Evolutionary conservation across 2,888 invertebrate species (phyloP).

Genomic region (Drosophila nigricruria): DNA sequence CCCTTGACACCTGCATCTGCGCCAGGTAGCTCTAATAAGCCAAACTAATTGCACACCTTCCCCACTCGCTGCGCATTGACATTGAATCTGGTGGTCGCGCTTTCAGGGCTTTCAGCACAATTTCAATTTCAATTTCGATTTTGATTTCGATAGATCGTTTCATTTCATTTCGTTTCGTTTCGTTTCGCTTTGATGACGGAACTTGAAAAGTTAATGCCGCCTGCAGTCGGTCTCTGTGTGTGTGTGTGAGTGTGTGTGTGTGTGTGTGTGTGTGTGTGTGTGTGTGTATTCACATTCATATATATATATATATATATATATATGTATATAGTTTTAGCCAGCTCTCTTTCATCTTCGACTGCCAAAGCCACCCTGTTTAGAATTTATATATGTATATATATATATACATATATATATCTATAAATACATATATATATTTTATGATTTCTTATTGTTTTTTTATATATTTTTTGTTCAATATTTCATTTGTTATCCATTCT

Average conservation of each 20-base stretch:
- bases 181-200: constrained; percentile 62
- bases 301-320: not conserved
- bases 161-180: constrained; percentile 26
- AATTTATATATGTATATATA: not conserved
- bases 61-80: constrained; percentile 58
- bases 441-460: constrained; percentile 19
- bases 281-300: not conserved
- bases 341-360: constrained; percentile 2
- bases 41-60: constrained; percentile 19
- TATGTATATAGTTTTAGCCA: not conserved
- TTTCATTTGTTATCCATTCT: constrained; percentile 39
- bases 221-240: not conserved
- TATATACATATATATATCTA: not conserved
- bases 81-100: constrained; percentile 54
- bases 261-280: not conserved
- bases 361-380: constrained; percentile 43
- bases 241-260: not conserved
- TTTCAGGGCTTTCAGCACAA: constrained; percentile 21
- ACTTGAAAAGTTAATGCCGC: constrained; percentile 27
- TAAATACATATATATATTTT: not conserved
- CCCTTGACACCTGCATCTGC: constrained; percentile 21
- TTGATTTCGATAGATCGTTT: constrained; percentile 6
- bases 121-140: constrained; percentile 7
- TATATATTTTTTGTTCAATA: constrained; percentile 27
- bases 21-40: constrained; percentile 1